These are phyloP conservation scores for Rhabdophis nuchalis DNA, from an alignment of 2,797 vertebrate species.

Conservation along the genomic window DNA sequence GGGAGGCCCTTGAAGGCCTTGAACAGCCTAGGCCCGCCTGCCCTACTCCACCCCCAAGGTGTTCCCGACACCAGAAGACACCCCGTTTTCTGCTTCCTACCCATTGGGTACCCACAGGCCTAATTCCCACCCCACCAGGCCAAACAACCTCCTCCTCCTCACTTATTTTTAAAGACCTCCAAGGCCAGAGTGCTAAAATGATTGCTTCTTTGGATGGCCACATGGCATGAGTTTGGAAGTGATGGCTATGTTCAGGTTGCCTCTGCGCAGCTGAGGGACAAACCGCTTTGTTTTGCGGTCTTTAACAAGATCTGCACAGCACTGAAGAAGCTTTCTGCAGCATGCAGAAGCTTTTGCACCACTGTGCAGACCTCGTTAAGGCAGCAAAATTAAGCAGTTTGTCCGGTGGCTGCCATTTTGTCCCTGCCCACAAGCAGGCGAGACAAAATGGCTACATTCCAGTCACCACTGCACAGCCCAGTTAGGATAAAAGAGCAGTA, in stretches of 20 bases:
- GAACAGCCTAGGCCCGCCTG: neutral
- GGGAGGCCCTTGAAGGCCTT: neutral
- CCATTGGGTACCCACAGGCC: neutral
- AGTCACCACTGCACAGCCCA: fast-evolving
- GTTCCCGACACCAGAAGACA: neutral
- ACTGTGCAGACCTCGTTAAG: neutral
- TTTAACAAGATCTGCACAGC: neutral
- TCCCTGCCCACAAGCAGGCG: neutral
- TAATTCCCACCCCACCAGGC: neutral
- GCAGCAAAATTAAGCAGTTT: neutral
- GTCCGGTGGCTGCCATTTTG: neutral
- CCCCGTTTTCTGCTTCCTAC: neutral
- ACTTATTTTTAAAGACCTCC: neutral
- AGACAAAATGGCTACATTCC: neutral
- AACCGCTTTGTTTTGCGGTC: neutral
- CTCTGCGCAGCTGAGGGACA: neutral
- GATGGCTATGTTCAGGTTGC: neutral
- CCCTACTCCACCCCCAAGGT: neutral
- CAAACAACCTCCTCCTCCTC: neutral
- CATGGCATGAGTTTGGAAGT: neutral
- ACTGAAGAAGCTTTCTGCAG: neutral
- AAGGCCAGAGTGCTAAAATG: neutral
- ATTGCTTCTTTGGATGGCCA: neutral
- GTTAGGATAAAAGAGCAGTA: neutral
- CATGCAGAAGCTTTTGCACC: neutral